A percentile compares a stretch with the other conserved stretches of the same genome.
These are phyloP conservation scores for Lamellibrachia luymesi DNA, from an alignment of 1,140 invertebrate genomes.

Conservation along the genomic window DNA sequence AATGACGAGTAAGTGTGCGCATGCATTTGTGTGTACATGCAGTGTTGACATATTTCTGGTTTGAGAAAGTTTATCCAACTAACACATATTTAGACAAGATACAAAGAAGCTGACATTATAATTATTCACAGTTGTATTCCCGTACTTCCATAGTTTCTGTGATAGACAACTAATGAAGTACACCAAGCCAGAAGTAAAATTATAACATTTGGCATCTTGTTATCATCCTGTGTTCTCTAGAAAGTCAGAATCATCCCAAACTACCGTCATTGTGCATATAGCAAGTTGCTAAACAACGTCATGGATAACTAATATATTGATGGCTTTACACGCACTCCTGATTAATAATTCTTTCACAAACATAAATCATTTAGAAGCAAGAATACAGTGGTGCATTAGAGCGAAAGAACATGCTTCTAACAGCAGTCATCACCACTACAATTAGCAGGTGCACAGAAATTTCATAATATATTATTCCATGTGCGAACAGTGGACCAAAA, in stretches of 20 bases:
- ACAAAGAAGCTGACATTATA: not conserved
- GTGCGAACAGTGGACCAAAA: too few relatives aligned
- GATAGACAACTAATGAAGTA: not conserved
- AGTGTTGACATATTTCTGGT: not conserved
- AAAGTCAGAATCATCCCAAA: not conserved
- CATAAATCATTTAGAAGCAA: not conserved
- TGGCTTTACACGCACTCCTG: not conserved
- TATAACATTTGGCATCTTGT: not conserved
- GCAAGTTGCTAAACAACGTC: not conserved
- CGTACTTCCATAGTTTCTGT: not conserved
- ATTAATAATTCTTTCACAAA: not conserved
- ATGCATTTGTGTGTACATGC: not conserved
- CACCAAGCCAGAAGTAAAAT: not conserved
- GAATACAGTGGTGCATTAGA: not conserved
- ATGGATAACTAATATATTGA: not conserved
- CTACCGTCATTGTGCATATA: not conserved
- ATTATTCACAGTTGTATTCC: not conserved
- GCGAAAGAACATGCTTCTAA: not conserved
- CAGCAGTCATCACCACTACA: not conserved
- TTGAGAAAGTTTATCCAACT: not conserved
- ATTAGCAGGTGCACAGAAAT: not conserved
- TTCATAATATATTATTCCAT: too few relatives aligned
- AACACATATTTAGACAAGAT: not conserved
- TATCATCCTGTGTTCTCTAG: not conserved
- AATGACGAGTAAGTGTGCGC: not conserved